Evolutionary conservation across 2,888 invertebrate genomes (phyloP).

Genomic region (Eurois occulta): DNA sequence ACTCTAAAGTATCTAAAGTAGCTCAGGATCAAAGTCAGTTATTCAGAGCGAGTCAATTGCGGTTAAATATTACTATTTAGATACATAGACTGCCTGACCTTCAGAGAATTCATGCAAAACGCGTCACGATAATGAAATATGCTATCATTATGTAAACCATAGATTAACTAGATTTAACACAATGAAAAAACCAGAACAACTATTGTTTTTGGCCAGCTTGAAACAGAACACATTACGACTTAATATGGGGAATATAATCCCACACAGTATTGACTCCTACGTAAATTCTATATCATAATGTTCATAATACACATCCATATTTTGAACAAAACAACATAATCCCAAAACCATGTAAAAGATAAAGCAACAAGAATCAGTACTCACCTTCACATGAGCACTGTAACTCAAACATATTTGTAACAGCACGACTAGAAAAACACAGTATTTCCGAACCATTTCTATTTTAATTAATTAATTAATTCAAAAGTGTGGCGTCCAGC

Average conservation of each 20-base stretch:
- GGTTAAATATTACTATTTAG: slow-evolving; percentile 18
- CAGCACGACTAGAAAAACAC: slow-evolving; percentile 47
- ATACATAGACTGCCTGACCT: not conserved
- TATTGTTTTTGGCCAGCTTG: not conserved
- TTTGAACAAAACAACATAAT: not conserved
- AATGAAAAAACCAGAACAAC: not conserved
- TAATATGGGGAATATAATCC: not conserved
- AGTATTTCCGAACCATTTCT: slow-evolving; percentile 32
- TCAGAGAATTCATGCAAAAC: not conserved
- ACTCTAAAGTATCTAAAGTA: no score
- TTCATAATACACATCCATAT: not conserved
- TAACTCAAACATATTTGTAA: slow-evolving; percentile 51
- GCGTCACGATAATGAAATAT: not conserved
- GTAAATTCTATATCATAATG: not conserved
- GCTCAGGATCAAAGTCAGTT: not conserved
- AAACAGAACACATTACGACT: not conserved
- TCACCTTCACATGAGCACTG: slow-evolving; percentile 60
- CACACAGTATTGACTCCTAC: not conserved
- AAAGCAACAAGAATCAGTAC: slow-evolving; percentile 23
- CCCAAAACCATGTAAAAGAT: not conserved
- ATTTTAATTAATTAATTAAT: slow-evolving; percentile 12
- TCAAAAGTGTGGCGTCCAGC: slow-evolving; percentile 12
- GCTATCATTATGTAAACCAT: not conserved
- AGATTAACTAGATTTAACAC: not conserved
- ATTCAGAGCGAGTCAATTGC: not conserved